Evolutionary conservation across 2,113 vertebrate species (phyloP), one percentile per base, ranked within the genome.

Genomic region (Stomatorhinus ivindoensis): DNA sequence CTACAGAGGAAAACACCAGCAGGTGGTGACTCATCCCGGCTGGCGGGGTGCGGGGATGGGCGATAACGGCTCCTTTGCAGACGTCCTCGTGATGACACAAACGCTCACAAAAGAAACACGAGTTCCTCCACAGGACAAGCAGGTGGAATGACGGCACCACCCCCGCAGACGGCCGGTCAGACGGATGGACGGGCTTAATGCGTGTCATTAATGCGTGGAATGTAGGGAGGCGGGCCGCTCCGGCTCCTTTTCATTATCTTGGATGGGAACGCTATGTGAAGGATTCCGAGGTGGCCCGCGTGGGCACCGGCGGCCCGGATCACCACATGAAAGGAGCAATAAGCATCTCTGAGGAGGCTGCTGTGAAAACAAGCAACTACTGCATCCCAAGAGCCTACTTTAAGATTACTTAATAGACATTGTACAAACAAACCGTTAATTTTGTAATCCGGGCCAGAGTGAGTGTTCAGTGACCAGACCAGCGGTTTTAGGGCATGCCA

Each of bases 221-320:
- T 88, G 80, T 46, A 46, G 82, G 24, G 86, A 83, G 80, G 90
- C 86, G 87, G 58, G 87, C 82, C 1, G 61, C 73, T 48, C 44
- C 46, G 39, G 83, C 76, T 87, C 50, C 17, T 39, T 83, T 53
- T 65, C 73, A 84, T 90, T 88, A 31, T 86, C 87, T 90, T 90
- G 46, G 65, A 86, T 15, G 46, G 55, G 87, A 86, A 88, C 85
- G 46, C 87, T 86, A 88, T 90, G 51, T 86, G 44, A 90, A 85
- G 35, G 87, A 90, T 90, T 90, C 87, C 87, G 84, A 90, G 50
- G 51, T 27, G 76, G 87, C 3, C n/a, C 48, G 53, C 35, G 90
- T 88, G 90, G 87, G 89, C 86, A 90, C 69, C 7, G 73, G 58
- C 48, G 48, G 48, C 50, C 10, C 3, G 27, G 50, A 53, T 27